A percentile compares a stretch with the other conserved stretches of the same genome.
Evolutionary conservation across 92 coral and sea anemone genomes (phyloP).

Genomic region (Zoanthus sansibaricus): DNA sequence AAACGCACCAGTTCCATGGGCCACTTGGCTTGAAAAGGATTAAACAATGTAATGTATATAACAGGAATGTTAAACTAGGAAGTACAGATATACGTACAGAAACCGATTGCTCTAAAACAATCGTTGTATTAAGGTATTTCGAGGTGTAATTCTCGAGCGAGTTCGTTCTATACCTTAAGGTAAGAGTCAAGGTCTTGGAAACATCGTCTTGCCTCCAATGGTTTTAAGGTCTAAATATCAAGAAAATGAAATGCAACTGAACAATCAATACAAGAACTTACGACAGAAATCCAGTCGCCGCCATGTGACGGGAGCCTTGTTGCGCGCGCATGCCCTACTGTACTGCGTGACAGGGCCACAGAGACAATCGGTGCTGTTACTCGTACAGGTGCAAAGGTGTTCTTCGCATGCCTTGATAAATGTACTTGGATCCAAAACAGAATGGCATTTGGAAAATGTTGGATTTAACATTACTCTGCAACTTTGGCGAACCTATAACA

Average conservation of each 20-base stretch:
- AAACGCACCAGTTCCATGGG: too few species aligned
- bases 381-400: slow-evolving; percentile 75
- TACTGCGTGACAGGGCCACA: slow-evolving; percentile 89
- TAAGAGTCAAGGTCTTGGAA: too few species aligned
- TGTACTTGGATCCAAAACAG: slow-evolving; percentile 72
- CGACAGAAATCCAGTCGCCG: slow-evolving; percentile 77
- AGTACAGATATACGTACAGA: too few species aligned
- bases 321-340: slow-evolving; percentile 91
- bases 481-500: slow-evolving; percentile 44
- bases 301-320: slow-evolving; percentile 71
- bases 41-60: too few species aligned
- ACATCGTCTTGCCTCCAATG: background rate
- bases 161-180: too few species aligned
- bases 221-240: background rate
- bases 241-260: background rate
- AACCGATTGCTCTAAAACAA: too few species aligned
- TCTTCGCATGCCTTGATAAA: slow-evolving; percentile 84
- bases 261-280: slow-evolving; percentile 53
- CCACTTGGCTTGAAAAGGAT: too few species aligned
- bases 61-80: too few species aligned
- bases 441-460: slow-evolving; percentile 74
- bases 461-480: slow-evolving; percentile 64
- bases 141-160: too few species aligned
- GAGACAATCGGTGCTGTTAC: slow-evolving; percentile 54
- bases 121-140: too few species aligned